Evolutionary conservation across 2,113 vertebrate genomes (phyloP), one percentile per base, ranked within the genome.

Genomic region (Crocuta crocuta): DNA sequence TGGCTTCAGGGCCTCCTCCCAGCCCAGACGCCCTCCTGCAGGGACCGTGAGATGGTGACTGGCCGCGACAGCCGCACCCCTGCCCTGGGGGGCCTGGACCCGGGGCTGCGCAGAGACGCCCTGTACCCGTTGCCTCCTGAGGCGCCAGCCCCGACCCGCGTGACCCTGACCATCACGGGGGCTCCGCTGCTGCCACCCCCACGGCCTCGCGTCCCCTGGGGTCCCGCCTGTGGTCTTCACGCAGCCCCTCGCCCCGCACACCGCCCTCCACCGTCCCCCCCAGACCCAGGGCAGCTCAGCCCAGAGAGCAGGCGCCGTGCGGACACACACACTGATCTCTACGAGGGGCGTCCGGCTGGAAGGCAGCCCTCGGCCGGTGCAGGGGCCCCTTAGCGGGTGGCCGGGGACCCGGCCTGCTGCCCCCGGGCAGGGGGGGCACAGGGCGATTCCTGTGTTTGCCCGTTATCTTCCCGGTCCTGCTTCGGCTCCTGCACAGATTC

Each of bases 211-310:
- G 0, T 55, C 19, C 55, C 70, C 35, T 0, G 21, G 71, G 35
- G 11, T 74, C 39, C 23, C 5, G 11, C 15, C 39, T 2, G 11
- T 74, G 73, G 73, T 45, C 39, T 45, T 43, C 39, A 15, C 39
- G 0, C 39, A 15, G 39, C 6, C 73, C 39, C 5, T 5, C 2
- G 1, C 23, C 71, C 35, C 5, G 24, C 21, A 6, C 23, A 23
- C 70, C 0, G 10, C 19, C 10, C 39, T 31, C 73, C 28, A 7
- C 74, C 17, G 7, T 9, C 23, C 4, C 16, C 15, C 53, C 50
- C 50, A 50, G 26, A 76, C 13, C 15, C 43, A 28, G 15, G 45
- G 15, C 45, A 10, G 26, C 45, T 5, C 0, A 1, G 45, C 26
- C 26, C 4, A 4, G 74, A 31, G 74, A 78, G 43, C 19, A 61